Conservation (phyloP, 2,888 invertebrate species). For the Taenaris catops region DNA sequence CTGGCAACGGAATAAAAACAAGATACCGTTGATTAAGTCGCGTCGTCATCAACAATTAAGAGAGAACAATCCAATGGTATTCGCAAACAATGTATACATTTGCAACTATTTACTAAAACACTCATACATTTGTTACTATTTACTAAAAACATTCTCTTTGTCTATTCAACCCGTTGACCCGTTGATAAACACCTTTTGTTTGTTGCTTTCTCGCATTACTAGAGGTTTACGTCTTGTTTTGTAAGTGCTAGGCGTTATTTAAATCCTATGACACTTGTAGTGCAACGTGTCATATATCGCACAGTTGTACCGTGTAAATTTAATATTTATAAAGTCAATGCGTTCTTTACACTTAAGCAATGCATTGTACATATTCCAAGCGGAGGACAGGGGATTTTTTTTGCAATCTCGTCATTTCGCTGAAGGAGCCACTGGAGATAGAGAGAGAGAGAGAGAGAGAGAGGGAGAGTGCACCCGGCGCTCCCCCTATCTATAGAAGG, state of each 20-base stretch:
- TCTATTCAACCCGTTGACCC: constrained; percentile 31
- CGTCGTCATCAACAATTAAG: background rate
- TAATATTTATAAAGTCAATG: no score
- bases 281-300: no score
- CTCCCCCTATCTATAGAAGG: no score
- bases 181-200: constrained; percentile 22
- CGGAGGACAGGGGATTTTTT: no score
- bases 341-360: no score
- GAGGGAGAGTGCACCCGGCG: no score
- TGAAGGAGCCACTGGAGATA: no score
- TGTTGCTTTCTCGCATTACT: constrained; percentile 13
- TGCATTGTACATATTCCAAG: no score
- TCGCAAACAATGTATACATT: constrained; percentile 31
- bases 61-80: constrained; percentile 20
- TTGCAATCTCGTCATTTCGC: no score
- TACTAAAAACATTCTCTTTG: constrained; percentile 27
- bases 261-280: background rate
- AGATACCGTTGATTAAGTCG: background rate
- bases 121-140: constrained; percentile 26
- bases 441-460: no score
- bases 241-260: constrained; percentile 1
- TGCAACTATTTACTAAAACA: constrained; percentile 26
- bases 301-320: no score
- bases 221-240: constrained; percentile 7
- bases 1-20: no score